These are phyloP conservation scores for Chloroceryle aenea DNA, from an alignment of 2,113 vertebrate species.

Conservation along the genomic window DNA sequence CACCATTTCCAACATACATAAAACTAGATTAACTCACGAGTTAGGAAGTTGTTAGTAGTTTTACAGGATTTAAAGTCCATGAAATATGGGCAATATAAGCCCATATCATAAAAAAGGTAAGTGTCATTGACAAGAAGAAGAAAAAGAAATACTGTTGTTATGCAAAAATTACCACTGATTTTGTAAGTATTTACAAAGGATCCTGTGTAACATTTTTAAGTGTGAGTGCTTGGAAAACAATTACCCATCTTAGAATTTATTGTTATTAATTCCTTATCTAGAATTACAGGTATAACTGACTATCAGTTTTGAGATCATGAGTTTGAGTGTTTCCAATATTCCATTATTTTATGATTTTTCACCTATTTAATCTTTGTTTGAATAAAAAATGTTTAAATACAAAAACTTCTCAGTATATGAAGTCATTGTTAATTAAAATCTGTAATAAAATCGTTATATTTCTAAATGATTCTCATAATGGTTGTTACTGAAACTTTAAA, in stretches of 20 bases:
- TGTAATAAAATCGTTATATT: not conserved
- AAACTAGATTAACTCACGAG: not conserved
- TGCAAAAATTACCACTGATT: not conserved
- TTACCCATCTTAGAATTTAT: not conserved
- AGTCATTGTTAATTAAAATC: not conserved
- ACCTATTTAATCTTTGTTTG: not conserved
- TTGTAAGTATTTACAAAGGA: not conserved
- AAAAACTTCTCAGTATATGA: not conserved
- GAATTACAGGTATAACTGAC: not conserved
- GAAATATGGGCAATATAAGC: not conserved
- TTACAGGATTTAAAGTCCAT: not conserved
- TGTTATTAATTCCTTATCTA: not conserved
- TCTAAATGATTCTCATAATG: not conserved
- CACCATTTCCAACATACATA: not conserved
- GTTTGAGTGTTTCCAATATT: not conserved
- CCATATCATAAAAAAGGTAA: not conserved
- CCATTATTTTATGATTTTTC: not conserved
- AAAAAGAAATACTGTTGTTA: not conserved
- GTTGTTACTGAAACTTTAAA: not conserved
- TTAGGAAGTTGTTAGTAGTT: not conserved
- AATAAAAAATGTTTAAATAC: not conserved
- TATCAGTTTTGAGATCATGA: not conserved
- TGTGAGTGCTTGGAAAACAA: not conserved
- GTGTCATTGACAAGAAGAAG: not conserved
- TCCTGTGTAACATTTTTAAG: not conserved